phyloP scores from a whole-genome alignment of 2,888 invertebrate genomes.

The Microdon myrmicae region DNA sequence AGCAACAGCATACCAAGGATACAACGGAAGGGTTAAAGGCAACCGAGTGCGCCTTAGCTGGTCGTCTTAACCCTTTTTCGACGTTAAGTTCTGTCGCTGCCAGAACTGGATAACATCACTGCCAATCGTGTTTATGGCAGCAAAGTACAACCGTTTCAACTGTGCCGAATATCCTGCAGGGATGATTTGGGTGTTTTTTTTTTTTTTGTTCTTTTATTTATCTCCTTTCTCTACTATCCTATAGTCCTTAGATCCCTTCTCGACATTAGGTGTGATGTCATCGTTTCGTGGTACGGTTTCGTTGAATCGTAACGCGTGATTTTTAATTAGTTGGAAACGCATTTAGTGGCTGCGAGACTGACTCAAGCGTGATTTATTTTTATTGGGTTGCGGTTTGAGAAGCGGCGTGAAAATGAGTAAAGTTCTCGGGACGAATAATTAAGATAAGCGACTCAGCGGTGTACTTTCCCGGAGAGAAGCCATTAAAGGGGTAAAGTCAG shows the following conservation, averaged over 20 bases:
- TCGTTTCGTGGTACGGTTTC: slow-evolving; percentile 21
- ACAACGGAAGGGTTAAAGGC: no score
- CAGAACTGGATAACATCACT: slow-evolving; percentile 46
- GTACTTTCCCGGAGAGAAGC: slow-evolving; percentile 1
- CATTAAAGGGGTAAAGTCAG: slow-evolving; percentile 31
- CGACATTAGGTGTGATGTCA: slow-evolving; percentile 42
- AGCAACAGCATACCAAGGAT: slow-evolving; percentile 9
- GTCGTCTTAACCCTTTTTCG: slow-evolving; percentile 35
- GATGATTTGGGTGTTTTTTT: no score
- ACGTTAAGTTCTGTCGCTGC: slow-evolving; percentile 36
- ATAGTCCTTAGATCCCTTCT: no score
- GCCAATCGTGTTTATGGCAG: slow-evolving; percentile 45
- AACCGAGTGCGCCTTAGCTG: neutral
- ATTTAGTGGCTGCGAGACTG: slow-evolving; percentile 34
- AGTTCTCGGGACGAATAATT: slow-evolving; percentile 38
- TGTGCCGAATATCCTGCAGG: slow-evolving; percentile 38
- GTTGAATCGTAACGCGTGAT: slow-evolving; percentile 40
- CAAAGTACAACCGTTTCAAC: slow-evolving; percentile 30
- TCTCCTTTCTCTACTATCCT: slow-evolving; percentile 4
- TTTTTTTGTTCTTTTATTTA: slow-evolving; percentile 2
- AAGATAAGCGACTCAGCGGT: slow-evolving; percentile 43
- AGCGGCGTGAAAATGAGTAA: slow-evolving; percentile 10
- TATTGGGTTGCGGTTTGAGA: slow-evolving; percentile 43
- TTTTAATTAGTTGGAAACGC: slow-evolving; percentile 50
- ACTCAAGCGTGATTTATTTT: slow-evolving; percentile 49